Conservation (phyloP, 2,113 vertebrate species). For the Rhagologus leucostigma region DNA sequence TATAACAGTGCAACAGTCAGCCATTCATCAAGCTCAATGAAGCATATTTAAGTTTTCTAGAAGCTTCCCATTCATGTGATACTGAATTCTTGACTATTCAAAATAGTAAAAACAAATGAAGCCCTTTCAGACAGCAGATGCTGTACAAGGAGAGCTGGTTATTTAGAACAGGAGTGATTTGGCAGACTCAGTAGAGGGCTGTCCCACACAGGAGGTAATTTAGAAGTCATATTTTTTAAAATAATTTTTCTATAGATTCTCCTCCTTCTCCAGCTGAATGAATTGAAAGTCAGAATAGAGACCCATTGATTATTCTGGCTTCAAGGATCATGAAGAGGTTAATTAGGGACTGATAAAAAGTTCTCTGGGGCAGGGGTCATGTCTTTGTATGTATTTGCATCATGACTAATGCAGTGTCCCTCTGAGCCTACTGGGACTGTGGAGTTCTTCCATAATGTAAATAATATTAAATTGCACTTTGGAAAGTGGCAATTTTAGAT, state of each 20-base stretch:
- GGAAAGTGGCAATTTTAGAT: neutral
- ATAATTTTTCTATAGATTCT: neutral
- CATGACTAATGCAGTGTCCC: neutral
- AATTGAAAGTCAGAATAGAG: conserved; percentile 12
- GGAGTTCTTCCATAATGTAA: neutral
- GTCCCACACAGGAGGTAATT: neutral
- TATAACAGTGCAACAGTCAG: neutral
- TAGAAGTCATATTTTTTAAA: neutral
- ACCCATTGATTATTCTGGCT: neutral
- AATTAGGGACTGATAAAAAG: conserved; percentile 38
- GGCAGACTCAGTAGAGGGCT: neutral
- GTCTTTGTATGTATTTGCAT: neutral
- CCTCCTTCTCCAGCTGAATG: neutral
- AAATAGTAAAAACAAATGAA: conserved; percentile 28
- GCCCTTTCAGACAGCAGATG: conserved; percentile 6
- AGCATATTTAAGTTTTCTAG: conserved; percentile 33
- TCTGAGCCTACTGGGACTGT: neutral
- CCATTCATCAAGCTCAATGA: neutral
- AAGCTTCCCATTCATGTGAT: conserved; percentile 30
- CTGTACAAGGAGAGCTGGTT: neutral
- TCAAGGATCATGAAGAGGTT: neutral
- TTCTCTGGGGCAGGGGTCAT: neutral
- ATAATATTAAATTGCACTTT: neutral
- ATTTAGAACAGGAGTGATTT: neutral
- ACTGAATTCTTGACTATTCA: neutral